These are phyloP conservation scores for Trididemnum clinides DNA, from an alignment of 23 tunicate genomes.

Conservation along the genomic window DNA sequence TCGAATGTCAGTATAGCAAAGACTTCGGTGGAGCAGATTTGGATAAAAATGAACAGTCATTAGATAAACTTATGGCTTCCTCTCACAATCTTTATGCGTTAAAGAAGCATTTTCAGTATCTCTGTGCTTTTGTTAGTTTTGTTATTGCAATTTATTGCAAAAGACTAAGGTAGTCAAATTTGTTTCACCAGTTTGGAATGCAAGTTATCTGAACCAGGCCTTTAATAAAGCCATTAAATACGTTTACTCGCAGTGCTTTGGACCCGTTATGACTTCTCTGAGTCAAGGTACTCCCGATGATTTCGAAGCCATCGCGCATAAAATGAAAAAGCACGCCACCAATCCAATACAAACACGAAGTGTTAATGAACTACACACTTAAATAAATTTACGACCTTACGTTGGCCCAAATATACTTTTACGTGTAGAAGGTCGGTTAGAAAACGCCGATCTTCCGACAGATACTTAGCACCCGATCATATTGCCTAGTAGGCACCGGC, in stretches of 20 bases:
- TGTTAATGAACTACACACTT: neutral
- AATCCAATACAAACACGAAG: neutral
- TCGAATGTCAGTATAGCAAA: too few relatives aligned
- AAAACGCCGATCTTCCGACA: neutral
- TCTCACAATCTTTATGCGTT: neutral
- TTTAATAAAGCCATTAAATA: too few relatives aligned
- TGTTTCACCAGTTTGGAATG: too few relatives aligned
- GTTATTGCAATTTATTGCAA: too few relatives aligned
- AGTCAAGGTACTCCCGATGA: neutral
- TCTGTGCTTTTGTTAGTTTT: neutral
- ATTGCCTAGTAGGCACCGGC: too few relatives aligned
- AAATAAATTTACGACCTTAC: neutral
- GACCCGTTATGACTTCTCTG: too few relatives aligned
- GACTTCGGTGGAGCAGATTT: too few relatives aligned
- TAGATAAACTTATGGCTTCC: neutral
- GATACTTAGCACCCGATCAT: constrained; percentile 23
- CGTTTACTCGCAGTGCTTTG: too few relatives aligned
- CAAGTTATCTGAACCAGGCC: too few relatives aligned
- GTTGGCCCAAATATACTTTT: neutral
- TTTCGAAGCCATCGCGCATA: neutral
- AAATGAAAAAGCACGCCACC: neutral
- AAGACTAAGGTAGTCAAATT: too few relatives aligned
- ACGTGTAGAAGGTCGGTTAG: neutral
- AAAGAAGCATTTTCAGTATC: neutral
- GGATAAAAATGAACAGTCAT: neutral